phyloP scores from a whole-genome alignment of 2,797 vertebrate species.

The Microctenopoma lineatum region DNA sequence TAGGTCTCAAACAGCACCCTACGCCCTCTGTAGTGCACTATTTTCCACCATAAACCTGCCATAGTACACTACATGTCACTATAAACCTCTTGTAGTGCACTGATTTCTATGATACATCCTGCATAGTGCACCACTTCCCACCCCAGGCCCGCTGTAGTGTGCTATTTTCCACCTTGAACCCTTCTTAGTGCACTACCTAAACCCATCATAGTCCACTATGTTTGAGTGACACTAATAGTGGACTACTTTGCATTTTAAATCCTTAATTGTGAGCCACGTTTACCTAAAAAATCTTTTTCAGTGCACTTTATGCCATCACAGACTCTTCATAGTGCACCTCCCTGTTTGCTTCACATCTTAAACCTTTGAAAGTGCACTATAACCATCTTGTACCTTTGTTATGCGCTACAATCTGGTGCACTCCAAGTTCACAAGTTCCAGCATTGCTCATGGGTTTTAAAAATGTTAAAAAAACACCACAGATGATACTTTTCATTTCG shows the following conservation, averaged over 20 bases:
- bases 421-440: conserved; percentile 43
- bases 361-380: background rate
- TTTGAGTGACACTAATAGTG: background rate
- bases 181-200: conserved; percentile 6
- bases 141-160: background rate
- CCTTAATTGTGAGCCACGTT: background rate
- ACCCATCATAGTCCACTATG: conserved; percentile 4
- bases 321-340: background rate
- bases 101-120: background rate
- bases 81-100: background rate
- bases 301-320: background rate
- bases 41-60: conserved; percentile 4
- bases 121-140: background rate
- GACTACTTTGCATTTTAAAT: background rate
- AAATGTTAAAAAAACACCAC: conserved; percentile 7
- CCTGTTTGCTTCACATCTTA: background rate
- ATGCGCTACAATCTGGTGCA: conserved; percentile 24
- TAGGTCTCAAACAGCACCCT: conserved; percentile 69
- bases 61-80: conserved; percentile 5
- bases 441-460: background rate
- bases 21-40: conserved; percentile 45
- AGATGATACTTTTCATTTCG: background rate
- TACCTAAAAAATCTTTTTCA: background rate
- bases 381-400: background rate
- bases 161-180: background rate